Evolutionary conservation across 2,888 invertebrate species (phyloP), one percentile per base, ranked within the genome.

Genomic region (Ormyrus pomaceus): DNA sequence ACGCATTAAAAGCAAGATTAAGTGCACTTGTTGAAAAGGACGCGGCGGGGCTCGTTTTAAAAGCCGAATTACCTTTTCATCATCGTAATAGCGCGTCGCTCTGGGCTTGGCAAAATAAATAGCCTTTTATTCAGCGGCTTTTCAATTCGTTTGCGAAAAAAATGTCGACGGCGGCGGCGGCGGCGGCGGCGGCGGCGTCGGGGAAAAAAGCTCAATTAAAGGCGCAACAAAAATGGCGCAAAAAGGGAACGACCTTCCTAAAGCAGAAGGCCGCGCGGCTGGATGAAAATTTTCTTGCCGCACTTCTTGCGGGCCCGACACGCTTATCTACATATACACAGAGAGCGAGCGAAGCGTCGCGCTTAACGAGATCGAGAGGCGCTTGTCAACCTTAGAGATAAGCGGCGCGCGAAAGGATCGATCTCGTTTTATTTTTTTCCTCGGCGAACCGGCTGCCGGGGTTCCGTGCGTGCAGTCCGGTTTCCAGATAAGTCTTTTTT

Each of bases 371-470:
- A 74, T 69, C 61, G 50, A 58, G 66, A 65, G 75, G 13, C 75
- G 56, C 75, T 75, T 65, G 75, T 71, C 73, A 68, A 75, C 58
- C 66, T 64, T 19, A 59, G 45, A 58, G 58, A 70, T 59, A 62
- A 13, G n/a, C 34, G 34, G 34, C 13, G 68, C 50, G 51, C 55
- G 53, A 58, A 66, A 65, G 65, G 75, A 76, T 76, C 71, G 70
- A 80, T 80, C 75, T 75, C 65, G 58, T 13, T 56, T 59, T n/a
- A 70, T 79, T 70, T 79, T 69, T 69, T 79, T 64, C 50, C 3
- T 2, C 58, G 11, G 8, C 79, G 58, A 69, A 74, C 69, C 69
- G 62, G 79, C 72, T 48, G n/a, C 48, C 4, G 51, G 19, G 46
- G 45, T 11, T 53, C 13, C 61, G 9, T 51, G 53, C 34, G 55